Conservation (phyloP, 1,140 invertebrate genomes). For the Rhopalosiphum maidis region DNA sequence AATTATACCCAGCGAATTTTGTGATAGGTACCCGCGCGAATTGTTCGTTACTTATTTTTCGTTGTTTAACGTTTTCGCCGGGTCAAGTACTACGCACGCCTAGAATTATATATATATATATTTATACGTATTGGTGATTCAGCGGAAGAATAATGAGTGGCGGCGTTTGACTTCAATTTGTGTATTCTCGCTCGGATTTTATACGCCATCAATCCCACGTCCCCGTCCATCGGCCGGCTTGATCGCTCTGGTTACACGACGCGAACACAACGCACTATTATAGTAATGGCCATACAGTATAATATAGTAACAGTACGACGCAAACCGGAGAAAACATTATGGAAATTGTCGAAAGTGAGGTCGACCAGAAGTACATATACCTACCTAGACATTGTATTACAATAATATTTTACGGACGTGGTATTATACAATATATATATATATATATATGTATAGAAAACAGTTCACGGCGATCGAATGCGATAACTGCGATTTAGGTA, state of each 20-base stretch:
- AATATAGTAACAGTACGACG: neutral
- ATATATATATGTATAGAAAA: neutral
- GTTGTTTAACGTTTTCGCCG: no score
- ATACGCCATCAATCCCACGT: neutral
- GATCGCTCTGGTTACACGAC: neutral
- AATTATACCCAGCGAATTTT: no score
- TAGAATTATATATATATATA: no score
- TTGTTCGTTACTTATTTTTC: no score
- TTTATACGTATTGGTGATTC: neutral
- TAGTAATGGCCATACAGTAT: neutral
- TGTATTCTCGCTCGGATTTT: neutral
- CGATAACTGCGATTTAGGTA: neutral
- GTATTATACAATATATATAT: neutral
- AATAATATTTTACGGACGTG: neutral
- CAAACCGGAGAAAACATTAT: neutral
- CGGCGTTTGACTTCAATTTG: neutral
- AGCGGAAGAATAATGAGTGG: neutral
- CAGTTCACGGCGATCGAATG: constrained; percentile 18
- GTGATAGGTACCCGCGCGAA: no score
- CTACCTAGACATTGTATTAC: neutral
- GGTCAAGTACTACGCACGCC: no score
- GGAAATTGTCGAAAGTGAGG: neutral
- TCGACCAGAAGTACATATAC: neutral
- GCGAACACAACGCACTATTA: neutral
- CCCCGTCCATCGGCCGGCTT: neutral